Percentiles rank a stretch among this genome's conserved stretches.
These are phyloP conservation scores for Etia nguti DNA, from an alignment of 2,113 vertebrate genomes.

Conservation along the genomic window DNA sequence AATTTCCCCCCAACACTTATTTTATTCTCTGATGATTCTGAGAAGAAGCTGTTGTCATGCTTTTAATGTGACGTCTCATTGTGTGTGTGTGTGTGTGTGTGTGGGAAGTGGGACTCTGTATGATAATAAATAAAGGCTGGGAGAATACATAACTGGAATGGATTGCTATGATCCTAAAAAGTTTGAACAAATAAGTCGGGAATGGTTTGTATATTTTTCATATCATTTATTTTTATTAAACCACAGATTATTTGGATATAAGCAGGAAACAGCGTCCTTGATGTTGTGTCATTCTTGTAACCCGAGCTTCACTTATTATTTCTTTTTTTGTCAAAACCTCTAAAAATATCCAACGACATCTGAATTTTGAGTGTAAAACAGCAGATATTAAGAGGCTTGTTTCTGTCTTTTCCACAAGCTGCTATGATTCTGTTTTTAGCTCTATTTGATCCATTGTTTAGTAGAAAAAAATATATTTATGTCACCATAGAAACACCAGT, in stretches of 20 bases:
- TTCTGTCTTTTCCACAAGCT: not conserved
- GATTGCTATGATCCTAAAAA: not conserved
- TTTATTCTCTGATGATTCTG: constrained; percentile 58
- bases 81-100: not conserved
- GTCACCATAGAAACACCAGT: constrained; percentile 58
- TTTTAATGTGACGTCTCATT: constrained; percentile 38
- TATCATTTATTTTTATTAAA: not conserved
- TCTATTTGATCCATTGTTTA: constrained; percentile 40
- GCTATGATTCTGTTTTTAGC: constrained; percentile 38
- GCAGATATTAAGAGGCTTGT: not conserved
- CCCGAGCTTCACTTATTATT: not conserved
- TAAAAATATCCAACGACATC: not conserved
- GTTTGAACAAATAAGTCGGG: constrained; percentile 24
- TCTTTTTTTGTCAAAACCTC: not conserved
- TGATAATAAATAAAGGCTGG: constrained; percentile 46
- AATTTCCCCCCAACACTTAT: constrained; percentile 71
- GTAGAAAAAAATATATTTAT: constrained; percentile 36
- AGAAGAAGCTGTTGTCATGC: constrained; percentile 24
- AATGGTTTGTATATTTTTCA: constrained; percentile 9
- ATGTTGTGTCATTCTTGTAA: not conserved
- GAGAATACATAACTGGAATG: constrained; percentile 14
- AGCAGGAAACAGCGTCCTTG: not conserved
- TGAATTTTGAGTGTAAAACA: not conserved
- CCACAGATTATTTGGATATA: constrained; percentile 10
- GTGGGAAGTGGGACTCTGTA: constrained; percentile 7